These are phyloP conservation scores for Nipponia nippon DNA, from an alignment of 2,113 vertebrate species.

Conservation along the genomic window DNA sequence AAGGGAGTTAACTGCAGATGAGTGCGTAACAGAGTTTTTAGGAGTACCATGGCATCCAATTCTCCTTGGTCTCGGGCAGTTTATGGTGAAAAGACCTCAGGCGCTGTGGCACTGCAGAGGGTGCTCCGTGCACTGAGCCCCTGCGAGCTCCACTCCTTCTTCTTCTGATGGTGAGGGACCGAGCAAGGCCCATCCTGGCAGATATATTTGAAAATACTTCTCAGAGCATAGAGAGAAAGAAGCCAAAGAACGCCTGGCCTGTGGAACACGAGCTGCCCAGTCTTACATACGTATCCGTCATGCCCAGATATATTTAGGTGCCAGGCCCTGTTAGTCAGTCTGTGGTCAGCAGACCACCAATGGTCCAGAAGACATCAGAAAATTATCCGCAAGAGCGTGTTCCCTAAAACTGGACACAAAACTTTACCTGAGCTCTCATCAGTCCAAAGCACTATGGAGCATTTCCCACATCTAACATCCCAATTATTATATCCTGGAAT, in stretches of 20 bases:
- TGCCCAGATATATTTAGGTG: background rate
- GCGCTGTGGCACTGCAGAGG: background rate
- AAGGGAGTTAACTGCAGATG: background rate
- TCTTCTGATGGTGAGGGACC: background rate
- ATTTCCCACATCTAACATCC: background rate
- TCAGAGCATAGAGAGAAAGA: background rate
- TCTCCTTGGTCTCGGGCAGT: background rate
- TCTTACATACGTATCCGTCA: accelerated
- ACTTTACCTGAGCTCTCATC: background rate
- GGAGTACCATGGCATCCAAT: background rate
- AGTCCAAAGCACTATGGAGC: background rate
- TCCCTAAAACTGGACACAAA: background rate
- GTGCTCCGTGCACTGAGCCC: background rate
- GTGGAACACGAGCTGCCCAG: background rate
- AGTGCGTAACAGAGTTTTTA: background rate
- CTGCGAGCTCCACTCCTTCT: background rate
- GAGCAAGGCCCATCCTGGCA: background rate
- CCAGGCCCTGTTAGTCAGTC: background rate
- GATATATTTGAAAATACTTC: background rate
- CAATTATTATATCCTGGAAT: background rate
- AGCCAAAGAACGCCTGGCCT: background rate
- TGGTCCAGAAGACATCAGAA: background rate
- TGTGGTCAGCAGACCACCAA: background rate
- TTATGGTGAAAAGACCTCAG: background rate
- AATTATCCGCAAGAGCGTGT: background rate